A percentile compares a stretch with the other conserved stretches of the same genome.
These are phyloP conservation scores for Echinops telfairi DNA, from an alignment of 2,113 vertebrate genomes.

Conservation along the genomic window DNA sequence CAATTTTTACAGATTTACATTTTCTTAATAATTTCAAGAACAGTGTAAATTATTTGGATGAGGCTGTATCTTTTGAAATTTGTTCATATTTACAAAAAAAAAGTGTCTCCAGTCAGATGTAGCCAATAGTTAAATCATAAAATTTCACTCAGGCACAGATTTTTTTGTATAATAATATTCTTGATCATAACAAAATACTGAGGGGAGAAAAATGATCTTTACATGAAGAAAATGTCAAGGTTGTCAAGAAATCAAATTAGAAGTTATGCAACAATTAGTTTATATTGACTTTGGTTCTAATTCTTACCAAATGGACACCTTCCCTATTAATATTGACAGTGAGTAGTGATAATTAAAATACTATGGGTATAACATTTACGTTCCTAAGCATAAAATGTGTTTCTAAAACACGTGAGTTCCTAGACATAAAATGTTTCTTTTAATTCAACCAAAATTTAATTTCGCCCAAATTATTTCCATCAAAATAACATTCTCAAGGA, in stretches of 20 bases:
- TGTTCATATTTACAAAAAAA: slow-evolving; percentile 50
- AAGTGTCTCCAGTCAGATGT: not conserved
- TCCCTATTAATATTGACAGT: not conserved
- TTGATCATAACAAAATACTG: not conserved
- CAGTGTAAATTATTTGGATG: not conserved
- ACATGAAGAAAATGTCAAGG: not conserved
- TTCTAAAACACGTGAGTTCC: not conserved
- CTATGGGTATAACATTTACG: not conserved
- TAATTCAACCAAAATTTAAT: slow-evolving; percentile 8
- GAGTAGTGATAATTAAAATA: slow-evolving; percentile 27
- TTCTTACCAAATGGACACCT: not conserved
- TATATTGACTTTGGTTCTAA: slow-evolving; percentile 16
- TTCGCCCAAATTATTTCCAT: not conserved
- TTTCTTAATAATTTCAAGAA: not conserved
- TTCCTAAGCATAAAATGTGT: not conserved
- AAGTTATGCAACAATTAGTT: slow-evolving; percentile 24
- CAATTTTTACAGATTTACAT: not conserved
- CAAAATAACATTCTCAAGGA: slow-evolving; percentile 13
- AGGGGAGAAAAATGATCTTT: not conserved
- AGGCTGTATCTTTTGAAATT: not conserved
- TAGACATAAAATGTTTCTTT: not conserved
- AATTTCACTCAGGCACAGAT: not conserved
- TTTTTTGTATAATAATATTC: slow-evolving; percentile 4
- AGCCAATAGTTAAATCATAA: slow-evolving; percentile 26
- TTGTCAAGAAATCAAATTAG: not conserved